Conservation (phyloP, 2,113 vertebrate genomes). For the Phylloscopus trochiloides region DNA sequence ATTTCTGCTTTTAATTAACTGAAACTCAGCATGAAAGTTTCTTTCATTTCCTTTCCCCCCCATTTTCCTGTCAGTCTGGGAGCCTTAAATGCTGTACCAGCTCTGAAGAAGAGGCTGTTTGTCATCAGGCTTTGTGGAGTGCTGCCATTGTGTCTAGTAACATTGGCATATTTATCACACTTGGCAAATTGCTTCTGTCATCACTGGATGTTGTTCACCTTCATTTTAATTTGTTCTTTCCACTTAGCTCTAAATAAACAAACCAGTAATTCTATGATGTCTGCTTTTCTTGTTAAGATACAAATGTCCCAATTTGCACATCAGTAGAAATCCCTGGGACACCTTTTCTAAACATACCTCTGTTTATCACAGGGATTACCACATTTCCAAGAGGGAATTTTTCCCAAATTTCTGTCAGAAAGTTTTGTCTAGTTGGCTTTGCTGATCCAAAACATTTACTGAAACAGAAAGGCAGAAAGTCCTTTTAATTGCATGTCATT, state of each 20-base stretch:
- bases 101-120: conserved; percentile 3
- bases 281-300: conserved; percentile 17
- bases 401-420: neutral
- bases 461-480: neutral
- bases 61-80: neutral
- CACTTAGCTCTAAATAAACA: neutral
- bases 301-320: neutral
- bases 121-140: neutral
- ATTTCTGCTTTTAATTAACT: conserved; percentile 43
- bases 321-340: neutral
- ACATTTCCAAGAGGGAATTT: neutral
- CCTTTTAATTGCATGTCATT: neutral
- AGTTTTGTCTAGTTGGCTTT: neutral
- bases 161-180: neutral
- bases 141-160: neutral
- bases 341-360: neutral
- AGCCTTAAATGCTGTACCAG: neutral
- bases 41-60: neutral
- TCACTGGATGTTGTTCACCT: neutral
- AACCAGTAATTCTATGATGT: neutral
- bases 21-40: neutral
- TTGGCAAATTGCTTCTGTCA: neutral
- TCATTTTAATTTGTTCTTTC: neutral
- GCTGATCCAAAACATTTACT: neutral
- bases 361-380: neutral